These are phyloP conservation scores for Megamerina dolium DNA, from an alignment of 2,888 invertebrate genomes.

Conservation along the genomic window DNA sequence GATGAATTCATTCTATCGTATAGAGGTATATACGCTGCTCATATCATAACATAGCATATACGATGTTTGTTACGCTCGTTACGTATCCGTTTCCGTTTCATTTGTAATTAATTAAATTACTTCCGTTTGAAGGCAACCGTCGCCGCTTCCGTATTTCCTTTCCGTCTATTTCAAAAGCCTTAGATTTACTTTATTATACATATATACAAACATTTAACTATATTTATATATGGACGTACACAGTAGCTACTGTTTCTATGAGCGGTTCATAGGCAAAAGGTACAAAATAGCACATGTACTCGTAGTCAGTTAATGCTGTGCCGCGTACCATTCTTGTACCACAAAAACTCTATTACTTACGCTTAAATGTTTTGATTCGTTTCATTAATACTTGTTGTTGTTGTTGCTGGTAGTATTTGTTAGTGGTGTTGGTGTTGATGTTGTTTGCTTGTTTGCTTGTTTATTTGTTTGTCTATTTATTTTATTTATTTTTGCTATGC, in stretches of 20 bases:
- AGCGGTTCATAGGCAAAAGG: no score
- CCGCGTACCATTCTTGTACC: slow-evolving; percentile 1
- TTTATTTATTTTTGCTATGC: slow-evolving; percentile 9
- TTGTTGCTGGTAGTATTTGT: background rate
- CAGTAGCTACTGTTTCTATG: no score
- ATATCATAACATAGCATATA: no score
- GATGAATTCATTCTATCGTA: no score
- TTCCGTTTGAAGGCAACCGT: slow-evolving; percentile 36
- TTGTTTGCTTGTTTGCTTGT: background rate
- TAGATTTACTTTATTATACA: slow-evolving; percentile 1
- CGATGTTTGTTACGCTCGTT: no score
- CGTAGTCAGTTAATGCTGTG: background rate
- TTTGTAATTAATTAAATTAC: slow-evolving; percentile 43
- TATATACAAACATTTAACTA: no score
- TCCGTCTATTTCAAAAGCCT: background rate
- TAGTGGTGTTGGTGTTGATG: background rate
- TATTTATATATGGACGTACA: no score
- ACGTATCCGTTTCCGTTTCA: slow-evolving; percentile 32
- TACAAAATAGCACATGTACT: no score
- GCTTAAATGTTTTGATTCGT: slow-evolving; percentile 10
- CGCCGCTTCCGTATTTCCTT: slow-evolving; percentile 7
- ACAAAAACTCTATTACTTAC: slow-evolving; percentile 14
- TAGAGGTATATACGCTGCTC: no score
- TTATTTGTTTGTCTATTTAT: background rate
- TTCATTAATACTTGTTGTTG: background rate